phyloP scores from a whole-genome alignment of 2,797 vertebrate species.

The Paedocypris micromegethes region DNA sequence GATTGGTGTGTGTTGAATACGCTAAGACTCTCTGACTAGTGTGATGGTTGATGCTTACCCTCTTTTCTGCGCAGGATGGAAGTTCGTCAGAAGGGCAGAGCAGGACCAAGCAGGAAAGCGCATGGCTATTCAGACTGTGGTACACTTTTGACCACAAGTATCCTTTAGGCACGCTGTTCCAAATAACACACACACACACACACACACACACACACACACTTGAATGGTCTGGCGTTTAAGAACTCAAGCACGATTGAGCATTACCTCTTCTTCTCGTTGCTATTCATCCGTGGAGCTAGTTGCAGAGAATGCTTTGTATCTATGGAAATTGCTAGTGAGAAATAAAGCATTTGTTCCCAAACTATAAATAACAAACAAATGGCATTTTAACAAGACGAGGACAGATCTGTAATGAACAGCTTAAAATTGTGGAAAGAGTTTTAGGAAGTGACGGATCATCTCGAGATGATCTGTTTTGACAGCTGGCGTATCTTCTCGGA shows the following conservation, averaged over 20 bases:
- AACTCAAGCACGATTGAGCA: constrained; percentile 21
- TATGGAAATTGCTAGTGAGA: neutral
- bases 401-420: constrained; percentile 3
- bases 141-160: constrained; percentile 99
- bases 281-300: neutral
- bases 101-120: constrained; percentile 94
- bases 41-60: neutral
- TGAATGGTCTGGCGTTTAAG: constrained; percentile 13
- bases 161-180: constrained; percentile 69
- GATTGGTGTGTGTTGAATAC: too few species aligned
- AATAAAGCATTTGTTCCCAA: neutral
- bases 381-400: neutral
- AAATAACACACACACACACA: constrained; percentile 11
- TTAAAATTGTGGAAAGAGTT: neutral
- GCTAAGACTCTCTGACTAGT: too few species aligned
- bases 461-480: too few species aligned
- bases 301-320: neutral
- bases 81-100: constrained; percentile 72
- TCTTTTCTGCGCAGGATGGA: constrained; percentile 70
- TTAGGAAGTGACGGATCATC: neutral
- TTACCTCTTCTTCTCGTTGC: neutral
- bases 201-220: constrained; percentile 1
- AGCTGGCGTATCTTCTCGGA: too few species aligned
- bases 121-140: constrained; percentile 96
- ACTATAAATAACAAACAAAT: neutral